Conservation (phyloP, 2,113 vertebrate genomes). For the Pseudopipra pipra region DNA sequence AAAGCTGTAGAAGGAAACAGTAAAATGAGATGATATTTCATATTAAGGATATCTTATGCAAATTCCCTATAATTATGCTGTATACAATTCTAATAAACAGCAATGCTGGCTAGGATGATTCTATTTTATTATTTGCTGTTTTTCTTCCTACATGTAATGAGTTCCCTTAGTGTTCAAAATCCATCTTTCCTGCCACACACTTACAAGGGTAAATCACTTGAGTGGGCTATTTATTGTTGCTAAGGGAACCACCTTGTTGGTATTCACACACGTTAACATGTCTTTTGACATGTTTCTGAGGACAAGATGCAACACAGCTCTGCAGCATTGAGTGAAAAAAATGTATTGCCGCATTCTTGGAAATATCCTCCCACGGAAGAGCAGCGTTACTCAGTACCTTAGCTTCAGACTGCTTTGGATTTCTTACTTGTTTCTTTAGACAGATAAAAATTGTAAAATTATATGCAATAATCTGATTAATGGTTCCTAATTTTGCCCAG, state of each 20-base stretch:
- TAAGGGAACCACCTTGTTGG: conserved; percentile 29
- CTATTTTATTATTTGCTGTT: not conserved
- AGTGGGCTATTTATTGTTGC: conserved; percentile 50
- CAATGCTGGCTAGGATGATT: not conserved
- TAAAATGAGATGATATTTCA: not conserved
- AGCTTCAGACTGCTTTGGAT: not conserved
- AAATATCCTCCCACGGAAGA: not conserved
- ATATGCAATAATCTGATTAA: not conserved
- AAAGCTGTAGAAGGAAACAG: not conserved
- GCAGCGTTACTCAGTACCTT: not conserved
- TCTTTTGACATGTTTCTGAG: not conserved
- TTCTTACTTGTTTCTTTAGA: not conserved
- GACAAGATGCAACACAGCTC: not conserved
- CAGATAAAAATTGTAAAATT: not conserved
- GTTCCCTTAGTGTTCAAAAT: not conserved
- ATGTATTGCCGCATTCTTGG: not conserved
- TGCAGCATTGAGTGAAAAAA: not conserved
- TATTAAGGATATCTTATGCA: not conserved
- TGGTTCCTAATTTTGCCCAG: not conserved
- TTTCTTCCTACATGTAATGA: not conserved
- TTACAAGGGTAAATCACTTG: conserved; percentile 23
- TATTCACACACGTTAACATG: not conserved
- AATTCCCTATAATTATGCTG: not conserved
- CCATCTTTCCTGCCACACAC: not conserved
- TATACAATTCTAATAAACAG: not conserved